Base-by-base conservation (phyloP, 1,140 invertebrate species). In the Branchinecta lynchi region DNA sequence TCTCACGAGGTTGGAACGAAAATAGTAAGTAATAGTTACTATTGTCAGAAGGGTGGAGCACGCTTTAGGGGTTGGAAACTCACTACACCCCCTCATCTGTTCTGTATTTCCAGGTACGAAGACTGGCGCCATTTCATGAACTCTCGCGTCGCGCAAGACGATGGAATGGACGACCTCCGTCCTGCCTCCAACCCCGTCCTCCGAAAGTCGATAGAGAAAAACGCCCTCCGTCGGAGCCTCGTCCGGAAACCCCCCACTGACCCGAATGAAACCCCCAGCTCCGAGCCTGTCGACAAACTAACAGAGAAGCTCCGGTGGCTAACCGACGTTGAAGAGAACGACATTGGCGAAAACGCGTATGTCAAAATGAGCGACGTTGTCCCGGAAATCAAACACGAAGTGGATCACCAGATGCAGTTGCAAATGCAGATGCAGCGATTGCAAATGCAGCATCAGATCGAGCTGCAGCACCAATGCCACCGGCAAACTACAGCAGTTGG, bases 291-390 rank as follows among this genome's bases (percentile, higher is more conserved):
- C 10, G 84, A 83, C 70, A 89, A 88, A 0, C 76, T 92, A 15
- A 86, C 89, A 43, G 89, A 92, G 73, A 81, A 88, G 66, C 90
- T 91, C 70, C 84, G 87, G 65, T 85, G 89, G 73, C 77, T 91
- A 17, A 92, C 89, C 0, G 86, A 89, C 72, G 86, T 90, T 66
- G 87, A 88, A 69, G 51, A 60, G 17, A 70, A 60, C 65, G 66
- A 67, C 46, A 69, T 46, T 12, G 87, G 89, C 7, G 73, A 73
- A 0, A 72, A 70, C 7, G 72, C 74, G 3, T 72, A 71, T n/a
- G 9, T 21, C 8, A 43, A 0, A 3, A 66, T 32, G 43, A 32
- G 10, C n/a, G 71, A 66, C 7, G 69, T 21, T 45, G 67, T 45
- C 17, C 20, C 70, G 17, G 66, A 43, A 60, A 60, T 60, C 7